These are phyloP conservation scores for Tupaia tana DNA, from an alignment of 2,113 vertebrate genomes.

Conservation along the genomic window DNA sequence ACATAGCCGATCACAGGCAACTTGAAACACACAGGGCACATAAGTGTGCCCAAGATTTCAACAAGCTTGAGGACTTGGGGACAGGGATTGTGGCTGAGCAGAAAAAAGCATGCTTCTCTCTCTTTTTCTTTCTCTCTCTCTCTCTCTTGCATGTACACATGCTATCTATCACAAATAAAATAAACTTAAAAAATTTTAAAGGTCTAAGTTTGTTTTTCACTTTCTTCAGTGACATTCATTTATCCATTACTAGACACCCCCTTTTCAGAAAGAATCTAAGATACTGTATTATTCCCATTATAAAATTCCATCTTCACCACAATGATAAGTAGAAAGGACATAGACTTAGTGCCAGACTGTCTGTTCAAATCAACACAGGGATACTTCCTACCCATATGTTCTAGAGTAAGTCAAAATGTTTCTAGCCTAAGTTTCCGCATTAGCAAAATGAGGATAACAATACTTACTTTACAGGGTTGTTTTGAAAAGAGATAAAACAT, in stretches of 20 bases:
- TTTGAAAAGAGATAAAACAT: constrained; percentile 42
- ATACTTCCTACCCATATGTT: neutral
- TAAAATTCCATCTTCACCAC: neutral
- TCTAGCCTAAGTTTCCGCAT: neutral
- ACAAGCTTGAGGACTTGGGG: no score
- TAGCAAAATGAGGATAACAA: neutral
- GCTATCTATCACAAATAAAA: no score
- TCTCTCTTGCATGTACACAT: no score
- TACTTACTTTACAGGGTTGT: neutral
- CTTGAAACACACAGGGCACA: no score
- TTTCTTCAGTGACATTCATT: neutral
- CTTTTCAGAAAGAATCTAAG: neutral
- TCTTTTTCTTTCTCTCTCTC: no score
- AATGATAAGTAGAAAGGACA: neutral
- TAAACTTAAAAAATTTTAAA: neutral
- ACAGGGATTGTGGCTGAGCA: no score
- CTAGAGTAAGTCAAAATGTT: neutral
- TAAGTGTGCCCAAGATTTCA: no score
- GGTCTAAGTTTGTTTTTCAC: neutral
- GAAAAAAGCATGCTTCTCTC: no score
- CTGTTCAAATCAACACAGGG: neutral
- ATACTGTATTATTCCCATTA: neutral
- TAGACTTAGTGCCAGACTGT: neutral
- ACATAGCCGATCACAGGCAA: no score
- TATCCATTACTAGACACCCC: neutral